Evolutionary conservation across 2,113 vertebrate genomes (phyloP).

Genomic region (Ibidorhyncha struthersii): DNA sequence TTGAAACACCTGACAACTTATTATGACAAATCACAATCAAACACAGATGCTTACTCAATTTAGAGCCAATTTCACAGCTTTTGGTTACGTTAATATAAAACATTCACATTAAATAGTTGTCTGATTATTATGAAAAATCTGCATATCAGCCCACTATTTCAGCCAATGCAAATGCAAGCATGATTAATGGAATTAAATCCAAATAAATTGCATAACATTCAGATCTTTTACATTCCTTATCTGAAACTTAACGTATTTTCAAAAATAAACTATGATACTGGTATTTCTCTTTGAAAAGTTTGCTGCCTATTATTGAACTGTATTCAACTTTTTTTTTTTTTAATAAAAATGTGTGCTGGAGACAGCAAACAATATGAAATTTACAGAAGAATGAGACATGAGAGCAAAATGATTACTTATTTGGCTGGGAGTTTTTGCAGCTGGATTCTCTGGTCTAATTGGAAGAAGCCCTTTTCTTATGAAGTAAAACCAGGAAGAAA

Average conservation of each 20-base stretch:
- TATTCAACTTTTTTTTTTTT: background rate
- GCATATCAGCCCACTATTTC: background rate
- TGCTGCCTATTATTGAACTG: background rate
- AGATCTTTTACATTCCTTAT: background rate
- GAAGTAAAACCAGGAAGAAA: background rate
- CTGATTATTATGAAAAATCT: background rate
- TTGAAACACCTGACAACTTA: background rate
- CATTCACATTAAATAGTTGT: background rate
- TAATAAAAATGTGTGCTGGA: background rate
- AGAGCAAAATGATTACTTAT: background rate
- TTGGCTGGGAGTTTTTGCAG: background rate
- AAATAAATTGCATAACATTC: background rate
- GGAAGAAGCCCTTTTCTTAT: background rate
- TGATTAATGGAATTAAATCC: background rate
- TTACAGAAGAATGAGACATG: background rate
- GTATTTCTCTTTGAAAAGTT: background rate
- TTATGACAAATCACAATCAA: background rate
- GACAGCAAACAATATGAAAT: background rate
- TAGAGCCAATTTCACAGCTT: background rate
- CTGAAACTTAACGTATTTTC: background rate
- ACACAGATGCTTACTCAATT: background rate
- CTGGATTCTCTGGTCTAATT: background rate
- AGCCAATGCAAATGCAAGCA: background rate
- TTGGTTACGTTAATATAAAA: background rate
- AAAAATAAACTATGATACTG: background rate